These are phyloP conservation scores for Tenrec ecaudatus DNA, from an alignment of 2,113 vertebrate species.

Conservation along the genomic window DNA sequence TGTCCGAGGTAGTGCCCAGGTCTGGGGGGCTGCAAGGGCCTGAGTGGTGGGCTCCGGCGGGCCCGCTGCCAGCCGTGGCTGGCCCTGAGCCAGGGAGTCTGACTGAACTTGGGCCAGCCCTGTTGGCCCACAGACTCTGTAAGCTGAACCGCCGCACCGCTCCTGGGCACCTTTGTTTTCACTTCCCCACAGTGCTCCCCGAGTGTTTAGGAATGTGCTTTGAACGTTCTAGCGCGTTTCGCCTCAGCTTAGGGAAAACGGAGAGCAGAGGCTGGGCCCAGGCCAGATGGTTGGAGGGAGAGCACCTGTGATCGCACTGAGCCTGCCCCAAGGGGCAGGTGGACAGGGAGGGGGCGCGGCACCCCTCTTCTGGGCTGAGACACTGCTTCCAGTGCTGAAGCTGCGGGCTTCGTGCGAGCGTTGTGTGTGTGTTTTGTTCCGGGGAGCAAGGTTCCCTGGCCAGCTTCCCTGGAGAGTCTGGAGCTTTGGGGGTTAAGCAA, in stretches of 20 bases:
- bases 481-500: conserved; percentile 42
- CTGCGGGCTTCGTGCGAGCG: conserved; percentile 63
- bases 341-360: conserved; percentile 9
- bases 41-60: conserved; percentile 73
- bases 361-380: conserved; percentile 25
- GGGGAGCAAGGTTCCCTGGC: conserved; percentile 66
- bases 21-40: conserved; percentile 47
- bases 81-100: conserved; percentile 75
- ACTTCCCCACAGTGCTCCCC: conserved; percentile 72
- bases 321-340: conserved; percentile 65
- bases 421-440: conserved; percentile 76
- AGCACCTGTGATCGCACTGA: conserved; percentile 78
- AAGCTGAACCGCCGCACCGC: conserved; percentile 72
- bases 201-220: conserved; percentile 81
- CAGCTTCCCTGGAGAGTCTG: conserved; percentile 56
- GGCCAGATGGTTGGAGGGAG: conserved; percentile 77
- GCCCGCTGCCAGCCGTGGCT: conserved; percentile 69
- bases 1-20: conserved; percentile 36
- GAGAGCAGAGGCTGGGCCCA: conserved; percentile 73
- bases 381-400: conserved; percentile 40
- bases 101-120: conserved; percentile 82
- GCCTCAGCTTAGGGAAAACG: conserved; percentile 72
- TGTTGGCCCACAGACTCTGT: conserved; percentile 82
- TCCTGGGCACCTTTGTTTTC: conserved; percentile 75
- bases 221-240: conserved; percentile 76